Conservation (phyloP, 1,140 invertebrate species). For the Bombus pyrosoma region DNA sequence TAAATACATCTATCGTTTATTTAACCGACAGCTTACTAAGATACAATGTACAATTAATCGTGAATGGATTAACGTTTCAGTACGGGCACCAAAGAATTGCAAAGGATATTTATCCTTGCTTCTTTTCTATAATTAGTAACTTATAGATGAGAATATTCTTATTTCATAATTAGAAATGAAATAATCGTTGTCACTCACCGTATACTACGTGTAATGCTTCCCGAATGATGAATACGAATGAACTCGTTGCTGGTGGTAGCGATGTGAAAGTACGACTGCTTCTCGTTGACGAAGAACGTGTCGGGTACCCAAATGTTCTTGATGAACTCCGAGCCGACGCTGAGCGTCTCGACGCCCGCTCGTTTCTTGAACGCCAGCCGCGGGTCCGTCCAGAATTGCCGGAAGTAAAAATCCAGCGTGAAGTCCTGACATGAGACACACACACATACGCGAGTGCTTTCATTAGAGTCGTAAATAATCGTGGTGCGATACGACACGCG, state of each 20-base stretch:
- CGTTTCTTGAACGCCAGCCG: conserved; percentile 94
- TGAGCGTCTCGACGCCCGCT: conserved; percentile 93
- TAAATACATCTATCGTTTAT: too few relatives aligned
- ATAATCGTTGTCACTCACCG: conserved; percentile 86
- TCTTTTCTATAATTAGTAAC: too few relatives aligned
- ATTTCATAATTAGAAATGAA: not conserved
- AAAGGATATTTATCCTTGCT: too few relatives aligned
- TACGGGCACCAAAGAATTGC: not conserved
- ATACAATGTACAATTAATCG: not conserved
- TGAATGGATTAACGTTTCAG: not conserved
- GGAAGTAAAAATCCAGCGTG: conserved; percentile 99
- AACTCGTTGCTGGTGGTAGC: conserved; percentile 99
- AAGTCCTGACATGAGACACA: conserved; percentile 90
- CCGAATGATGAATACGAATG: conserved; percentile 96
- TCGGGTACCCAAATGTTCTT: conserved; percentile 99
- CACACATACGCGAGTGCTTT: conserved; percentile 28
- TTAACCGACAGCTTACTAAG: too few relatives aligned
- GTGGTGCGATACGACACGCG: not conserved
- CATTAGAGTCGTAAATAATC: conserved; percentile 24
- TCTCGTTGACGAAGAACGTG: conserved; percentile 99
- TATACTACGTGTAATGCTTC: conserved; percentile 97
- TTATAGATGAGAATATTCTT: too few relatives aligned
- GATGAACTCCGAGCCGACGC: conserved; percentile 96
- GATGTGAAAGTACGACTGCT: conserved; percentile 99
- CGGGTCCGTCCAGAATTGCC: conserved; percentile 98